Evolutionary conservation across 2,888 invertebrate genomes (phyloP), one percentile per base, ranked within the genome.

Genomic region (Microchrysa polita): DNA sequence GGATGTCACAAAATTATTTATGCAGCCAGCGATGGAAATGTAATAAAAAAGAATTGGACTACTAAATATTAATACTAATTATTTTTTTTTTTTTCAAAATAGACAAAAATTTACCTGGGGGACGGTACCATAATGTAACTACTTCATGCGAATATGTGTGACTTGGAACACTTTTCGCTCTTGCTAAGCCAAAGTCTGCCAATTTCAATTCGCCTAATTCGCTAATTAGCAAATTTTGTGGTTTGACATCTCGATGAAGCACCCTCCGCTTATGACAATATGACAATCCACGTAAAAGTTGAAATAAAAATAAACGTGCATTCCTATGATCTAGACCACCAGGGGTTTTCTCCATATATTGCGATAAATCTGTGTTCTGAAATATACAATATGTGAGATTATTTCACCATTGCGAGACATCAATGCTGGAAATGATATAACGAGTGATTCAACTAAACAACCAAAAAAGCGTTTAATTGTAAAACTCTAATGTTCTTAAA

Each of bases 101-200:
- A 18, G 5, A 20, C 5, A 40, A 55, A 77, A 23, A 16, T 79
- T 83, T 78, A 90, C 90, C 90, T 74, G 99, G 99, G 75, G 99
- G 98, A 82, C 98, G 90, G 85, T 99, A 99, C 98, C 98, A 98
- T 77, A 98, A 87, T 77, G 98, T 98, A 79, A 98, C 98, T 74
- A 97, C 96, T 87, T 99, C 98, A 84, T 98, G 96, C 14, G 97
- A 97, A 87, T 98, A 99, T 61, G 98, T 99, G 85, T 97, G 95
- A 84, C 96, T 97, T 76, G 98, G 98, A 78, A 99, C 98, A 75
- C 97, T 97, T 87, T 98, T 98, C 80, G 98, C 98, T 80, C 99
- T 89, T 77, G 98, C 98, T 79, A 99, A 87, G 78, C 97, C 97
- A 86, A 99, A 99, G 87, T 99, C 98, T 52, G 98, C 98, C 81